Base-by-base conservation (phyloP, 2,888 invertebrate species). In the Conus canariensis region DNA sequence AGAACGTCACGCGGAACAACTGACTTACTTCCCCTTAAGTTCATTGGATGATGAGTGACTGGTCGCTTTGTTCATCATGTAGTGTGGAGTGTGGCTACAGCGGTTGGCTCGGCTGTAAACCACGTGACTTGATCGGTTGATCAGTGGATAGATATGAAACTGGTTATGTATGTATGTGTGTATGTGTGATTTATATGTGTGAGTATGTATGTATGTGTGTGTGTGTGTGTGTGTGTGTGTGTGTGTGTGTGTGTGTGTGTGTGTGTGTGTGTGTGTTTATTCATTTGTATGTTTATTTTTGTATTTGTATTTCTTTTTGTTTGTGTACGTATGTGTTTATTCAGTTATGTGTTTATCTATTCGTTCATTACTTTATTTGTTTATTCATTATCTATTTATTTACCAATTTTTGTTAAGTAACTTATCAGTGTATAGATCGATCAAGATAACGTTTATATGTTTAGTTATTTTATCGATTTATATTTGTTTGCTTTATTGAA, bases 151-250 rank as follows among this genome's bases (percentile, higher is more conserved):
- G 64, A 64, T 45, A 45, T 45, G 45, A 45, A 64, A 10, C 64
- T n/a, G 67, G 60, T 85, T 45, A 4, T 45, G 45, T 45, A 4
- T 45, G 45, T 45, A 4, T 45, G 45, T 45, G 4, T 45, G 45
- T 45, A 45, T 45, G 4, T 45, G 85, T 85, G 56, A 30, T 30
- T 30, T 89, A 74, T 85, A 45, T 70, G 85, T 89, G 90, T 45
- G 14, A 1, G 83, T 64, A 30, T 67, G 83, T 87, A 60, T 90
- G 83, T 87, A 82, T 90, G 30, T 30, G 30, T 30, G 30, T 30
- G 30, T 88, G 85, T 83, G 82, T 90, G 60, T 88, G 64, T 88
- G 74, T 88, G 86, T 90, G 56, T 85, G 64, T 88, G 77, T 85
- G 82, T 88, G 77, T 85, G 82, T 30, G 45, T 80, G 60, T 64